phyloP scores from a whole-genome alignment of 2,797 vertebrate species.

The Sus cebifrons region DNA sequence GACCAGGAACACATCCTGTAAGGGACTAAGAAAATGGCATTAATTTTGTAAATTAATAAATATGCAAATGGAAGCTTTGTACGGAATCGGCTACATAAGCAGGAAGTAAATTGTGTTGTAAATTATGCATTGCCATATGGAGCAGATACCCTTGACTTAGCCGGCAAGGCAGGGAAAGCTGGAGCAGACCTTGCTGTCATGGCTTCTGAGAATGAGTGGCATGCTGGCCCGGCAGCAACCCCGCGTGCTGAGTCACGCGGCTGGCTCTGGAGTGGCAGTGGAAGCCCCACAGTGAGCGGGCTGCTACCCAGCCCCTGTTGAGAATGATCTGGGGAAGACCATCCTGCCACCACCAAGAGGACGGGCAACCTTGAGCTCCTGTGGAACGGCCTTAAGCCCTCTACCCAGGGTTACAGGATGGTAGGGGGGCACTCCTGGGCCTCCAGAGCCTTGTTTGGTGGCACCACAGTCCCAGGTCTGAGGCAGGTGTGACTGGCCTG shows the following conservation, averaged over 20 bases:
- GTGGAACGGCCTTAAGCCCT: background rate
- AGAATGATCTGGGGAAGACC: background rate
- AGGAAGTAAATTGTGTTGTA: slow-evolving; percentile 82
- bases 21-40: slow-evolving; percentile 84
- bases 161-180: slow-evolving; percentile 68
- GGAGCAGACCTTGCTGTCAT: slow-evolving; percentile 12
- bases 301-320: background rate
- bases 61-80: slow-evolving; percentile 84
- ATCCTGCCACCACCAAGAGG: background rate
- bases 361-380: background rate
- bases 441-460: background rate
- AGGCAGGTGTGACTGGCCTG: slow-evolving; percentile 72
- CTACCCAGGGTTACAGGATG: fast-evolving
- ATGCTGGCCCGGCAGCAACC: background rate
- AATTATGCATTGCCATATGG: slow-evolving; percentile 85
- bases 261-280: background rate
- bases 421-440: background rate
- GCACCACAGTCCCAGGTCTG: background rate
- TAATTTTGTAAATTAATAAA: slow-evolving; percentile 87
- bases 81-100: slow-evolving; percentile 71
- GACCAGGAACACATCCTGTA: slow-evolving; percentile 80
- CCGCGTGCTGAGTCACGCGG: slow-evolving; percentile 39
- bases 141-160: slow-evolving; percentile 79
- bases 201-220: slow-evolving; percentile 67
- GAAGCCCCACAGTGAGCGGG: background rate